Evolutionary conservation across 2,797 vertebrate species (phyloP).

Genomic region (Babyrousa celebensis): DNA sequence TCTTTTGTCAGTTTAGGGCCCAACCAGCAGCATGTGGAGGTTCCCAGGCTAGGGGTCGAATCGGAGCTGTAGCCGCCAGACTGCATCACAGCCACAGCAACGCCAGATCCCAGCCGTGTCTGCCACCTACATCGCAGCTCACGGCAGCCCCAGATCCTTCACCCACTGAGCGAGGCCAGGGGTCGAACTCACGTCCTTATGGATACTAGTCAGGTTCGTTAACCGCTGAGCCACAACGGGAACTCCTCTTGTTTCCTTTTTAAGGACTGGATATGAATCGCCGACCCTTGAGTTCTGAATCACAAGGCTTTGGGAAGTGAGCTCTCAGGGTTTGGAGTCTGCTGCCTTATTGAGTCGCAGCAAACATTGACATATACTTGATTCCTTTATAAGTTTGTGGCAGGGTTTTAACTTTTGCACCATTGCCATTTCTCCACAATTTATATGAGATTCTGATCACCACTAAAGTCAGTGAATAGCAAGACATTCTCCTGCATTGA

Average conservation of each 20-base stretch:
- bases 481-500: not conserved
- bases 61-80: too few species aligned
- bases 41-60: too few species aligned
- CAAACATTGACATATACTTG: not conserved
- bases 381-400: not conserved
- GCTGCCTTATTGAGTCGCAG: constrained; percentile 1
- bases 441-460: not conserved
- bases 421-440: not conserved
- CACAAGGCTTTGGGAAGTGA: not conserved
- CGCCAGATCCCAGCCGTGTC: too few species aligned
- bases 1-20: too few species aligned
- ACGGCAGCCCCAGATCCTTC: too few species aligned
- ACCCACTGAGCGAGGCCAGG: too few species aligned
- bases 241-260: not conserved
- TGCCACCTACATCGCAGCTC: too few species aligned
- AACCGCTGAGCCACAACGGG: too few species aligned
- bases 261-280: not conserved
- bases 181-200: too few species aligned
- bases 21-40: too few species aligned
- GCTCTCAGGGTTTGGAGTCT: not conserved
- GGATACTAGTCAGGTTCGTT: too few species aligned
- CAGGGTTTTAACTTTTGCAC: not conserved
- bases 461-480: not conserved
- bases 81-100: too few species aligned
- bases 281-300: not conserved